A percentile compares a stretch with the other conserved stretches of the same genome.
These are phyloP conservation scores for Hybos culiciformis DNA, from an alignment of 2,888 invertebrate genomes.

Conservation along the genomic window DNA sequence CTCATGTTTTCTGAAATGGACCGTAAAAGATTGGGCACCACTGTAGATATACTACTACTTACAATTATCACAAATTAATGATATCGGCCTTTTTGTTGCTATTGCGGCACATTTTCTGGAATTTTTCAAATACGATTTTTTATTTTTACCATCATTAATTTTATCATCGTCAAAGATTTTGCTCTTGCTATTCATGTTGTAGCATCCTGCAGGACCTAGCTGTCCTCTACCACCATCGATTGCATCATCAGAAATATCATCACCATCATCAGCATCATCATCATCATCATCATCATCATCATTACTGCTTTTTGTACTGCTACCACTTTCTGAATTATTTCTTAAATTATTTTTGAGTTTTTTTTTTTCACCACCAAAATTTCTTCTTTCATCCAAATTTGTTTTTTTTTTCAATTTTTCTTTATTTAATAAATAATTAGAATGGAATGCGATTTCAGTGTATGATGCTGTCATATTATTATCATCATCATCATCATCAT, in stretches of 20 bases:
- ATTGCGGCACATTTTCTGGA: background rate
- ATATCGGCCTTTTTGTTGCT: background rate
- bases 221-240: too few species aligned
- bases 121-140: too few species aligned
- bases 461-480: background rate
- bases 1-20: too few species aligned
- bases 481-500: too few species aligned
- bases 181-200: too few species aligned
- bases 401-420: background rate
- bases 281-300: background rate
- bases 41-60: too few species aligned
- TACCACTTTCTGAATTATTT: background rate
- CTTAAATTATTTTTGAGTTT: background rate
- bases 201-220: too few species aligned
- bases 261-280: background rate
- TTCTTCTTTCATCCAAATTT: background rate
- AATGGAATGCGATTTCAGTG: background rate
- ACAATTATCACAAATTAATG: conserved; percentile 1
- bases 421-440: too few species aligned
- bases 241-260: background rate
- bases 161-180: too few species aligned
- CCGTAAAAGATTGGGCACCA: too few species aligned
- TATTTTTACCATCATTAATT: too few species aligned
- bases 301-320: background rate
- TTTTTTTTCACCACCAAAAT: background rate